phyloP scores from a whole-genome alignment of 2,888 invertebrate genomes.

The Tipula vernalis region DNA sequence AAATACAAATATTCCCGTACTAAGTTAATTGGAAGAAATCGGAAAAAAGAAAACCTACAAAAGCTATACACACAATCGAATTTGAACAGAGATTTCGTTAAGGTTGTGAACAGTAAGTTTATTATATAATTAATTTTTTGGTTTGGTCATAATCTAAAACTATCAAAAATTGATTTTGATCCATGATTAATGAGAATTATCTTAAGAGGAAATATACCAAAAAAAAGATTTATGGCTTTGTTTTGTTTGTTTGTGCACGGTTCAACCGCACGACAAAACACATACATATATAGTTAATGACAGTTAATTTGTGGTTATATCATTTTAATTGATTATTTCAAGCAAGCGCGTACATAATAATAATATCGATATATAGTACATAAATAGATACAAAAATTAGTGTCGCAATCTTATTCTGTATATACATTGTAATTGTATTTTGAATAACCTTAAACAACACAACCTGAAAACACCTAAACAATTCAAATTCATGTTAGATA shows the following conservation, averaged over 20 bases:
- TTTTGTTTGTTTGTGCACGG: not conserved
- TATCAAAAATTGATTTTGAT: not conserved
- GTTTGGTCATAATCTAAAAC: not conserved
- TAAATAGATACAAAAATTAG: not conserved
- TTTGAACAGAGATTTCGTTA: not conserved
- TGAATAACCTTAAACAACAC: not conserved
- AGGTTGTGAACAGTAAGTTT: not conserved
- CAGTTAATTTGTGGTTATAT: slow-evolving; percentile 4
- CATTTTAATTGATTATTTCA: not conserved
- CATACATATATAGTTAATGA: not conserved
- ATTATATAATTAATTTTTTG: not conserved
- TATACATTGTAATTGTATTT: not conserved
- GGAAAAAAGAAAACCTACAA: not conserved
- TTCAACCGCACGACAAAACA: not conserved
- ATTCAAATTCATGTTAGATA: not conserved
- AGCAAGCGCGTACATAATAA: not conserved
- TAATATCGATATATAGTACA: not conserved
- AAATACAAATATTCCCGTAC: not conserved
- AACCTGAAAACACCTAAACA: not conserved
- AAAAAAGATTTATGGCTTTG: not conserved
- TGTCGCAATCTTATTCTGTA: not conserved
- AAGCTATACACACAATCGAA: not conserved
- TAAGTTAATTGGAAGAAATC: not conserved
- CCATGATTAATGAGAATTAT: not conserved
- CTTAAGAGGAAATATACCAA: not conserved